Evolutionary conservation across 2,888 invertebrate genomes (phyloP).

Genomic region (Acleris cristana): DNA sequence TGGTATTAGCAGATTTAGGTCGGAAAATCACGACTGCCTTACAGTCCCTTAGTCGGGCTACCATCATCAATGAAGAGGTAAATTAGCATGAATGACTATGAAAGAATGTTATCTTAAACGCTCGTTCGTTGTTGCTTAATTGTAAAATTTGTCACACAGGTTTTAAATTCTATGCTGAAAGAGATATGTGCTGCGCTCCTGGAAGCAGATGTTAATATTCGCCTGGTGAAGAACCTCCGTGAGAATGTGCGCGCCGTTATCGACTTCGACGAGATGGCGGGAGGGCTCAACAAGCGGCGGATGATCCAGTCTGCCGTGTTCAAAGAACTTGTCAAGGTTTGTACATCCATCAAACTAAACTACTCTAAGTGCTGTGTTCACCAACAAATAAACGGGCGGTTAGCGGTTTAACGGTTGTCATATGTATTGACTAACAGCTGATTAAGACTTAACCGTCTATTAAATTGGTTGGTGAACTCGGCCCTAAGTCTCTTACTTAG

Average conservation of each 20-base stretch:
- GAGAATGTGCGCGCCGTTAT: constrained; percentile 99
- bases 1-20: constrained; percentile 99
- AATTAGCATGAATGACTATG: constrained; percentile 16
- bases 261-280: constrained; percentile 99
- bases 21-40: constrained; percentile 99
- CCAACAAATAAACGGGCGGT: too few relatives aligned
- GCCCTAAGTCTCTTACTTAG: too few relatives aligned
- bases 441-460: too few relatives aligned
- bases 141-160: constrained; percentile 82
- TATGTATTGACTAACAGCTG: too few relatives aligned
- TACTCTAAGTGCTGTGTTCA: too few relatives aligned
- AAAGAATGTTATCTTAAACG: not conserved
- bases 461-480: too few relatives aligned
- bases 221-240: constrained; percentile 95
- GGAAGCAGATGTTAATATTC: constrained; percentile 98
- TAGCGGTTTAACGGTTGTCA: too few relatives aligned
- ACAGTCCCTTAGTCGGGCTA: constrained; percentile 98
- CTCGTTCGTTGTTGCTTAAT: not conserved
- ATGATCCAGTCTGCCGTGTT: constrained; percentile 99
- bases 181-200: constrained; percentile 98
- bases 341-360: constrained; percentile 13
- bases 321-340: constrained; percentile 97
- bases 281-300: constrained; percentile 97
- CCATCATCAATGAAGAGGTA: constrained; percentile 99
- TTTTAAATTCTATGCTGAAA: constrained; percentile 99